Evolutionary conservation across 2,888 invertebrate genomes (phyloP), one percentile per base, ranked within the genome.

Genomic region (Hemaris fuciformis): DNA sequence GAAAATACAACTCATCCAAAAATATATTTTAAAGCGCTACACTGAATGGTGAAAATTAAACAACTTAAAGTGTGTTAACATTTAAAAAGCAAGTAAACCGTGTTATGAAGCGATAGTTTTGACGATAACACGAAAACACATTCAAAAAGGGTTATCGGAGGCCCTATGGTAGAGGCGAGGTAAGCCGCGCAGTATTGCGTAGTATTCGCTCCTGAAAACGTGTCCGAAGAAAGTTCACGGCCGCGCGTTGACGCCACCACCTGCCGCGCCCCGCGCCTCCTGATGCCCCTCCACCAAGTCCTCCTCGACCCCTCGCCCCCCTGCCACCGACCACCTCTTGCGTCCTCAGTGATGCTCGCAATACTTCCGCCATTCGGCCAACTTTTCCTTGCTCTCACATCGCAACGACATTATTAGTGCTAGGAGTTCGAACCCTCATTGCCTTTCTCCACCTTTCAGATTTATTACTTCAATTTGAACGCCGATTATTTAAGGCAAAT

Each of bases 191-290:
- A 83, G 81, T 87, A 90, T 85, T 91, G 89, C 91, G 91, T 90
- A 89, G 90, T 81, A 87, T 79, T 87, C 80, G 85, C 81, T 90
- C 88, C 91, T 92, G 91, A 91, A 91, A 91, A 91, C 90, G 89
- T 91, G 91, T 85, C 88, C 89, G 85, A 90, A 91, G 92, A 91
- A 93, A 92, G 93, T 93, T 93, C 93, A 93, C 84, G 93, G 93
- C 84, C 93, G 93, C 92, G 83, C 93, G 87, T 93, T 92, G 93
- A 93, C 93, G 91, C 81, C 79, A 75, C 82, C 81, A 80, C 84
- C 85, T 80, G 81, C 83, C 84, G 76, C 79, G 78, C 79, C 81
- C 78, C 80, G 75, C 82, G 69, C 77, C 66, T 73, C 62, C 71
- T 60, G 66, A 64, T 68, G 66, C 70, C 64, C 70, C 65, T 34